Conservation (phyloP, 2,797 vertebrate species). For the Phalanger gymnotis region DNA sequence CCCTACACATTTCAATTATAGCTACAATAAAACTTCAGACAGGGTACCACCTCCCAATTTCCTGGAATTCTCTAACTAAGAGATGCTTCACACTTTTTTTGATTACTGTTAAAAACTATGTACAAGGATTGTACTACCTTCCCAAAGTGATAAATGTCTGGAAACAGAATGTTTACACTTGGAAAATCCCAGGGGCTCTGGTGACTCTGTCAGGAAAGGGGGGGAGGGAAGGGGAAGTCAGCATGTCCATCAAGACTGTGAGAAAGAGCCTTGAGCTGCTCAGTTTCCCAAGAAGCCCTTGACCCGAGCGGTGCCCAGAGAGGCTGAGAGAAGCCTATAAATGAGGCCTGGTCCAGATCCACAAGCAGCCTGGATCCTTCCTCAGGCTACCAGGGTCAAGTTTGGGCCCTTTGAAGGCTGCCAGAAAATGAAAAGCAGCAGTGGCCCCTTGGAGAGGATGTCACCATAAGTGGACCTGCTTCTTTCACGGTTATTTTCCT, state of each 20-base stretch:
- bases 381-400: not conserved
- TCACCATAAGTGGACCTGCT: not conserved
- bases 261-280: not conserved
- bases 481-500: not conserved
- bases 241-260: not conserved
- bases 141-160: not conserved
- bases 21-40: not conserved
- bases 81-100: not conserved
- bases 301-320: not conserved
- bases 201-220: not conserved
- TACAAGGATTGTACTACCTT: not conserved
- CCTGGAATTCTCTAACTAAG: not conserved
- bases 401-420: not conserved
- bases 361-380: not conserved
- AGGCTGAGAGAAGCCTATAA: not conserved
- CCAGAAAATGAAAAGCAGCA: not conserved
- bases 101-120: not conserved
- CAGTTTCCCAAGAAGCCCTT: not conserved
- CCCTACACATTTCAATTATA: not conserved
- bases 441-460: not conserved
- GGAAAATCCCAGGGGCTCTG: not conserved
- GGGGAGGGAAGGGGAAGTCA: not conserved
- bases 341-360: not conserved
- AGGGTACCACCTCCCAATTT: not conserved
- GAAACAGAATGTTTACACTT: not conserved